A percentile compares a stretch with the other conserved stretches of the same genome.
Evolutionary conservation across 2,113 vertebrate genomes (phyloP).

Genomic region (Cololabis saira): DNA sequence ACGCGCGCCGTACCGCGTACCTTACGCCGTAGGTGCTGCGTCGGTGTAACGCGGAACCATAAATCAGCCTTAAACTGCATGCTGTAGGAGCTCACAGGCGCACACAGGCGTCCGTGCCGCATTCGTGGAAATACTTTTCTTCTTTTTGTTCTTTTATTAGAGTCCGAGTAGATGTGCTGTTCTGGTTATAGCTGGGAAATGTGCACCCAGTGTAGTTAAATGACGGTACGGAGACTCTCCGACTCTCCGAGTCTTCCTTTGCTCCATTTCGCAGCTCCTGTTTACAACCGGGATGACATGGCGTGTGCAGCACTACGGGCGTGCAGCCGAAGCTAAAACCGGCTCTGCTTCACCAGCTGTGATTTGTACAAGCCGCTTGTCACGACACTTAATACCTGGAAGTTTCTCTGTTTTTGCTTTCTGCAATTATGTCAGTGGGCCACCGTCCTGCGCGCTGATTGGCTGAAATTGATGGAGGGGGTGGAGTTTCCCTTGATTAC

Average conservation of each 20-base stretch:
- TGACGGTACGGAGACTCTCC: conserved; percentile 9
- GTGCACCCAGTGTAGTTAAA: conserved; percentile 8
- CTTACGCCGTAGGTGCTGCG: too few species aligned
- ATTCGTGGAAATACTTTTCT: neutral
- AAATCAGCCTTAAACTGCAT: too few species aligned
- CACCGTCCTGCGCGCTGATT: conserved; percentile 77
- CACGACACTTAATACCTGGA: conserved; percentile 12
- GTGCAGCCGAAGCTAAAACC: conserved; percentile 29
- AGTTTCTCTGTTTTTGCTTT: conserved; percentile 65
- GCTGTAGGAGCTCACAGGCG: conserved; percentile 24
- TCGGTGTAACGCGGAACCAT: too few species aligned
- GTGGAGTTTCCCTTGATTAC: conserved; percentile 82
- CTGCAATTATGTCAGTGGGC: conserved; percentile 81
- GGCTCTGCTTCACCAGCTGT: conserved; percentile 2
- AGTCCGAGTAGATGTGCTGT: neutral
- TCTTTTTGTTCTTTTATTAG: neutral
- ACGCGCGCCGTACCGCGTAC: too few species aligned
- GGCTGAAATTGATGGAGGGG: conserved; percentile 84
- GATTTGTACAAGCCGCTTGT: conserved; percentile 7
- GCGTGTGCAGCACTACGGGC: conserved; percentile 32
- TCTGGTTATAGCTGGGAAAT: neutral
- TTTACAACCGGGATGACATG: conserved; percentile 76
- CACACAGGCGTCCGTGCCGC: conserved; percentile 29
- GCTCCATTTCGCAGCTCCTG: conserved; percentile 81
- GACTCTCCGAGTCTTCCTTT: conserved; percentile 39